Base-by-base conservation (phyloP, 2,888 invertebrate genomes). In the Adela reaumurella region DNA sequence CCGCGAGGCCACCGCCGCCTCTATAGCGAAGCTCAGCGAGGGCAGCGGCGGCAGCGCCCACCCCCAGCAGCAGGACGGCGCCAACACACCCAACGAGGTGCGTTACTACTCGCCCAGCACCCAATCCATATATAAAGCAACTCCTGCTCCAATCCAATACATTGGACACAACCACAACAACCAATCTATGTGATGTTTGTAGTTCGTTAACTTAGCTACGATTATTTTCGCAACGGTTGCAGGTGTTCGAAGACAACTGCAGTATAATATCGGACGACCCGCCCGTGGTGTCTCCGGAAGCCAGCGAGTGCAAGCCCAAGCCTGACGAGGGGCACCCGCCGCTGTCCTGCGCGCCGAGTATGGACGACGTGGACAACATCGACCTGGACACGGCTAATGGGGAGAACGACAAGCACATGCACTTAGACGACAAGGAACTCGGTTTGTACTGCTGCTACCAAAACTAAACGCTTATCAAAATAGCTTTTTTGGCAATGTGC, bases 11-110 rank as follows among this genome's bases (percentile, higher is more conserved):
- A 90, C 92, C 52, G 93, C 92, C 0, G 88, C 88, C 10, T 93
- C 92, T 42, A 86, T 93, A 47, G 93, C 93, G 5, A 88, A 93
- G 61, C 76, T 93, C n/a, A 90, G 88, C 17, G 91, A 90, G 60
- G 88, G 88, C 51, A 47, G 16, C 14, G n/a, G 42, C 35, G 19
- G 17, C 35, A 35, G 35, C 35, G 14, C 4, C 11, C 35, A 35
- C 35, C 35, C 35, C 3, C 35, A 35, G 11, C 24, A 24, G 5
- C 24, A 24, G 24, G 35, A 35, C 35, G 35, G 35, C 35, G n/a
- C 35, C 35, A 35, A 8, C 35, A 35, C 35, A 8, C 35, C 35
- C 35, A 35, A 35, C 14, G 35, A 35, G 14, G 35, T 14, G 14
- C n/a, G n/a, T n/a, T n/a, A n/a, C n/a, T n/a, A n/a, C n/a, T n/a